Evolutionary conservation across 2,113 vertebrate species (phyloP), one percentile per base, ranked within the genome.

Genomic region (Athene noctua): DNA sequence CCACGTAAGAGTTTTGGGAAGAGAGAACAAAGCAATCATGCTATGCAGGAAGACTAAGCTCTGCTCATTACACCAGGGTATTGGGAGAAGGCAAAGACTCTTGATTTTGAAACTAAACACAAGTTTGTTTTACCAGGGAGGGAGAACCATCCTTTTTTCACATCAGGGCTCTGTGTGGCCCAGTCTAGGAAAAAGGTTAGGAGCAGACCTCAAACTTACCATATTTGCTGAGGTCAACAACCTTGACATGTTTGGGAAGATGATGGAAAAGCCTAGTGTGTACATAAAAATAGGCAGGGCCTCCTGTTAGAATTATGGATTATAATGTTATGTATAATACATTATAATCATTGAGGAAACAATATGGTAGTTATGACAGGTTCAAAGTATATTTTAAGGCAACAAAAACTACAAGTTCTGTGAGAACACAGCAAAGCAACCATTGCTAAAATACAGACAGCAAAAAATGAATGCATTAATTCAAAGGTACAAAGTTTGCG

Each of bases 1-100:
- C 29, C 52, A 42, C 0, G 0, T 17, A 27, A 40, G n/a, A n/a
- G 17, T 36, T 54, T 40, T 15, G 34, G n/a, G 30, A 82, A 75
- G 42, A 47, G 20, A 84, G 19, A 51, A 34, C 15, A 78, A 58
- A 95, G 71, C 52, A 86, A 14, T 58, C 18, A 3, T 29, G 49
- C 23, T n/a, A 3, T 40, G 36, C 55, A 70, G 74, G 42, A 82
- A 75, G 58, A 66, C 15, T 59, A 42, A 80, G 19, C 30, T 40
- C 86, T 86, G 58, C 67, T 77, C 2, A 0, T 40, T 67, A 36
- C 66, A 58, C 11, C 44, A 38, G 16, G 6, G n/a, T 40, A 27
- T 1, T 23, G 21, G 15, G 42, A 86, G 17, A 83, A 74, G 17
- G 10, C 47, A 26, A 75, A 83, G 17, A 51, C 20, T 52, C 55